phyloP scores from a whole-genome alignment of 2,888 invertebrate species.

The Erebia ligea region DNA sequence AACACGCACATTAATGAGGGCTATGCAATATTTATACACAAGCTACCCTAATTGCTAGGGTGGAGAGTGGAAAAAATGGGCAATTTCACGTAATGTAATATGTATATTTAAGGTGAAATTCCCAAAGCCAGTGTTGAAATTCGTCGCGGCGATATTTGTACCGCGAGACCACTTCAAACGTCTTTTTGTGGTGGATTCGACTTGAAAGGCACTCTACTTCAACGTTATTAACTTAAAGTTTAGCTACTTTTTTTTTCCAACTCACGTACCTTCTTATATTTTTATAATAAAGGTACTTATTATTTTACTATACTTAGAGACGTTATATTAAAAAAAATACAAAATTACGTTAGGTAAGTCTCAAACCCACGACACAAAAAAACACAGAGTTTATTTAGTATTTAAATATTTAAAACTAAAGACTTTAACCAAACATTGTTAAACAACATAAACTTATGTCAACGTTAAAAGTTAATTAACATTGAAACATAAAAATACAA shows the following conservation, averaged over 20 bases:
- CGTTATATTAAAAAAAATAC: too few species aligned
- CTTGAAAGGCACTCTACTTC: constrained; percentile 62
- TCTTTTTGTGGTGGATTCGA: constrained; percentile 59
- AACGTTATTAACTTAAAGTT: constrained; percentile 2
- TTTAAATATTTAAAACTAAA: too few species aligned
- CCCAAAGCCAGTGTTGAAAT: constrained; percentile 68
- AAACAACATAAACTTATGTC: too few species aligned
- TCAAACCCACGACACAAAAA: not conserved
- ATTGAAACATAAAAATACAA: not conserved
- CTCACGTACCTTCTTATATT: not conserved
- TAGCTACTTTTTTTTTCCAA: not conserved
- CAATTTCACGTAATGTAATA: constrained; percentile 84
- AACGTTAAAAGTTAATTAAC: too few species aligned
- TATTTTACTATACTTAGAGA: not conserved
- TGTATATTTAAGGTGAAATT: constrained; percentile 82
- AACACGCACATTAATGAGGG: constrained; percentile 81
- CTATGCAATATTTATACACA: constrained; percentile 83
- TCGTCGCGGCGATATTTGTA: constrained; percentile 78
- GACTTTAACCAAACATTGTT: too few species aligned
- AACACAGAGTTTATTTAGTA: too few species aligned
- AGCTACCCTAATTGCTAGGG: constrained; percentile 83
- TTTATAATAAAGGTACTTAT: not conserved
- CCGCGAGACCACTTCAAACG: constrained; percentile 77
- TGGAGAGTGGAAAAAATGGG: constrained; percentile 84
- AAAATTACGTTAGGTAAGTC: too few species aligned